Base-by-base conservation (phyloP, 2,888 invertebrate genomes). In the Microctonus hyperodae region DNA sequence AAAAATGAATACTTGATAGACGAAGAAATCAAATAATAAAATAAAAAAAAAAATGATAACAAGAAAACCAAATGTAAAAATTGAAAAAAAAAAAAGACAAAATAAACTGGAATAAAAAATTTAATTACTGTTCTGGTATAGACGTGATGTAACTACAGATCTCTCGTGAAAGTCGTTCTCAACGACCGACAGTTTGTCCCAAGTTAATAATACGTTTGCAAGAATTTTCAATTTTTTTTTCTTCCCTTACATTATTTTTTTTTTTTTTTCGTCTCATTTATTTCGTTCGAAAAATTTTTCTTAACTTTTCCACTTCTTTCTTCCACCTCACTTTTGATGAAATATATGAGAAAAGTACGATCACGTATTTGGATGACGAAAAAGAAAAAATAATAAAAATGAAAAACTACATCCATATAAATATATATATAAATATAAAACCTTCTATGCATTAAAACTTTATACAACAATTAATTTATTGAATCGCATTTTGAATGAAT, bases 151-250 rank as follows among this genome's bases (percentile, higher is more conserved):
- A 69, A 51, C 61, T 60, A 33, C 37, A 35, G 56, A 56, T 62
- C 40, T 62, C 62, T 64, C 64, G 73, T 70, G 72, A 73, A 73
- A 73, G 70, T 73, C 61, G 69, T 70, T 70, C 65, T 37, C 16
- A 68, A 64, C 50, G 67, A 69, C 70, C 68, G 64, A 44, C 64
- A 70, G 68, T 69, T 70, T 71, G 65, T 63, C 58, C 44, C 35
- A 59, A 31, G 53, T 69, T 71, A 57, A 57, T 67, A 51, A 69
- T 59, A 56, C 20, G 48, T 63, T 59, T 33, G 16, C 35, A 37
- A 37, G 33, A 22, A 62, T 53, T 57, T 37, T 35, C 25, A 23
- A 11, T 35, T 10, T 48, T 50, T 61, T 48, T 60, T 31, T 25
- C 5, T 44, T 35, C 55, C 37, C 35, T 59, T 25, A 11, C 10